phyloP scores from a whole-genome alignment of 2,888 invertebrate genomes.

The Sphecodes monilicornis region DNA sequence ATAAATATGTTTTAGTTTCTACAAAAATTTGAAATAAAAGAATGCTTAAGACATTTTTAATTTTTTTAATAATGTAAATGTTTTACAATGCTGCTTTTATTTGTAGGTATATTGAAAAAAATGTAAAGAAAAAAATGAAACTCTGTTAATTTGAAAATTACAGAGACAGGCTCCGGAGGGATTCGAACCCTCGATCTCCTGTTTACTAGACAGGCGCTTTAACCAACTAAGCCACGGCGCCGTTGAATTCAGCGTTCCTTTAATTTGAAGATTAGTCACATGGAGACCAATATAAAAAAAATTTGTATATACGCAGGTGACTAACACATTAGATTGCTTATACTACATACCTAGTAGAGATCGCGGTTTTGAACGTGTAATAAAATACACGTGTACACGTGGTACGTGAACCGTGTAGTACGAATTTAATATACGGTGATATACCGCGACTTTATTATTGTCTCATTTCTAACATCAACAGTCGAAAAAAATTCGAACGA shows the following conservation, averaged over 20 bases:
- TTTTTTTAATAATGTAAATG: background rate
- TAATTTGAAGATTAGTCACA: background rate
- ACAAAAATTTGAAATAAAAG: too few species aligned
- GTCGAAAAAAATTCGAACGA: too few species aligned
- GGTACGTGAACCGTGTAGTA: too few species aligned
- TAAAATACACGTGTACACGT: too few species aligned
- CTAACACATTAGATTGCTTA: background rate
- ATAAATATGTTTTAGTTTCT: too few species aligned
- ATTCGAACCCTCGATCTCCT: slow-evolving; percentile 90
- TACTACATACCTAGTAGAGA: too few species aligned
- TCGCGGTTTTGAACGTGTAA: too few species aligned
- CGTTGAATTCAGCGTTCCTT: slow-evolving; percentile 76
- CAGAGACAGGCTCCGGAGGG: slow-evolving; percentile 86
- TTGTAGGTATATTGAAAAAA: background rate
- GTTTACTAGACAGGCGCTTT: slow-evolving; percentile 90
- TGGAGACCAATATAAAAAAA: background rate
- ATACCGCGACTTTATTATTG: too few species aligned
- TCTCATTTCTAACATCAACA: too few species aligned
- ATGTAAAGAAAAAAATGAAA: background rate
- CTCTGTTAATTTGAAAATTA: background rate
- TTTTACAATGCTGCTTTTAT: background rate
- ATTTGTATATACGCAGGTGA: background rate
- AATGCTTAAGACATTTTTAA: background rate
- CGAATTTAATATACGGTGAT: too few species aligned
- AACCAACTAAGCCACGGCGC: slow-evolving; percentile 93